Conservation (phyloP, 92 coral and sea anemone species). For the Palythoa heliodiscus region DNA sequence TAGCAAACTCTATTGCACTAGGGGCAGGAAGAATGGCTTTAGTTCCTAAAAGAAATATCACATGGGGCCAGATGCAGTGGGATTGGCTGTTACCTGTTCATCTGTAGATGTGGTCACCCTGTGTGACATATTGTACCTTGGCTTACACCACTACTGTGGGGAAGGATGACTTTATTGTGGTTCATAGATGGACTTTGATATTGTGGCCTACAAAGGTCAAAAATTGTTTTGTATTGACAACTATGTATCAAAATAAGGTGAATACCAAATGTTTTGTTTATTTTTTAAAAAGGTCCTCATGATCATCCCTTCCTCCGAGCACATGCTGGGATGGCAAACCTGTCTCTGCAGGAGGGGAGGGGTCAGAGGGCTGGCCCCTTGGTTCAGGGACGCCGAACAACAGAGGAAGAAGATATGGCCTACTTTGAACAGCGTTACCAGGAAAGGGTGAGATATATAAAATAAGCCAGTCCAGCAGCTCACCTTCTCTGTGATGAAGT, state of each 20-base stretch:
- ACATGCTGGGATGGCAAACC: slow-evolving; percentile 72
- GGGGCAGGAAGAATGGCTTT: too few species aligned
- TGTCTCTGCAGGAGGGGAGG: slow-evolving; percentile 76
- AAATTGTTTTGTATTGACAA: background rate
- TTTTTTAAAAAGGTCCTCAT: slow-evolving; percentile 65
- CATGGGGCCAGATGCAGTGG: too few species aligned
- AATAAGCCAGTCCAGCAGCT: background rate
- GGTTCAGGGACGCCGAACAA: slow-evolving; percentile 57
- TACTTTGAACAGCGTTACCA: slow-evolving; percentile 94
- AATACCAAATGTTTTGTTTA: background rate
- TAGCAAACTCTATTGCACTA: too few species aligned
- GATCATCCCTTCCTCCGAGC: slow-evolving; percentile 94
- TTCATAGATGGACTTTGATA: background rate
- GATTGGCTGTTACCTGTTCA: background rate
- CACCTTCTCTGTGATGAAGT: background rate
- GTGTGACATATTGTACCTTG: background rate
- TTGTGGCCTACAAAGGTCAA: background rate
- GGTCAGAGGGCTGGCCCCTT: slow-evolving; percentile 44
- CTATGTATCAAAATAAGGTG: background rate
- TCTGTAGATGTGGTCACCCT: background rate
- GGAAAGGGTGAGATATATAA: slow-evolving; percentile 72
- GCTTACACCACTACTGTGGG: background rate
- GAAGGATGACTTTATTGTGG: background rate
- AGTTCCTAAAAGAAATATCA: too few species aligned
- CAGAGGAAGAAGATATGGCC: slow-evolving; percentile 97